Conservation (phyloP, 2,888 invertebrate species). For the Ariolimax columbianus region DNA sequence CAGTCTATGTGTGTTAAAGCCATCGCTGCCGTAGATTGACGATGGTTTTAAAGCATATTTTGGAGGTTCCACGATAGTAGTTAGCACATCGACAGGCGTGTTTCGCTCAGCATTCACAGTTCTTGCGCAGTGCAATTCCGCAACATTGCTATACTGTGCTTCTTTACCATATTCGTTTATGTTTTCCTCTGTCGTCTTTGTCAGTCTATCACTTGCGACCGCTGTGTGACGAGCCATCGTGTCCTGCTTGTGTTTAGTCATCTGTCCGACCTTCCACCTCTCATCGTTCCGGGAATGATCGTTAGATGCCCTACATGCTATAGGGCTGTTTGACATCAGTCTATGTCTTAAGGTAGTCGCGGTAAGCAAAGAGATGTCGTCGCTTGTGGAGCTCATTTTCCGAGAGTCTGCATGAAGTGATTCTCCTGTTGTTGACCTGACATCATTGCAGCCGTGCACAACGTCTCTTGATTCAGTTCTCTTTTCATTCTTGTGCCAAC, state of each 20-base stretch:
- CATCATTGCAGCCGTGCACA: not conserved
- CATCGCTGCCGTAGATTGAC: not conserved
- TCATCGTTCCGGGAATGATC: not conserved
- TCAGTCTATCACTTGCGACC: not conserved
- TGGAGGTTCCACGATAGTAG: not conserved
- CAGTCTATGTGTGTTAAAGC: not conserved
- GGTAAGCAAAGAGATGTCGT: not conserved
- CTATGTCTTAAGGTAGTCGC: not conserved
- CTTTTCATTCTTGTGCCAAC: not conserved
- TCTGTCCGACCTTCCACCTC: not conserved
- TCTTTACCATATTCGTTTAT: too few species aligned
- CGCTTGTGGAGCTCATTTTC: not conserved
- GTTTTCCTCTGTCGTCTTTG: not conserved
- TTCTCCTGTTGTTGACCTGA: not conserved
- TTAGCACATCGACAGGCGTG: not conserved
- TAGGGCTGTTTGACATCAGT: not conserved
- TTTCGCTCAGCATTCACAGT: not conserved
- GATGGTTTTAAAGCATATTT: not conserved
- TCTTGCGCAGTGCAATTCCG: not conserved
- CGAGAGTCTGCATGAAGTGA: not conserved
- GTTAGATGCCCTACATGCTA: not conserved
- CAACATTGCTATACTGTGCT: not conserved
- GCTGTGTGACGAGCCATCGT: not conserved
- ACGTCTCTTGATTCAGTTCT: not conserved
- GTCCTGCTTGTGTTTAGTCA: not conserved